Evolutionary conservation across 2,797 vertebrate genomes (phyloP), one percentile per base, ranked within the genome.

Genomic region (Manis javanica): DNA sequence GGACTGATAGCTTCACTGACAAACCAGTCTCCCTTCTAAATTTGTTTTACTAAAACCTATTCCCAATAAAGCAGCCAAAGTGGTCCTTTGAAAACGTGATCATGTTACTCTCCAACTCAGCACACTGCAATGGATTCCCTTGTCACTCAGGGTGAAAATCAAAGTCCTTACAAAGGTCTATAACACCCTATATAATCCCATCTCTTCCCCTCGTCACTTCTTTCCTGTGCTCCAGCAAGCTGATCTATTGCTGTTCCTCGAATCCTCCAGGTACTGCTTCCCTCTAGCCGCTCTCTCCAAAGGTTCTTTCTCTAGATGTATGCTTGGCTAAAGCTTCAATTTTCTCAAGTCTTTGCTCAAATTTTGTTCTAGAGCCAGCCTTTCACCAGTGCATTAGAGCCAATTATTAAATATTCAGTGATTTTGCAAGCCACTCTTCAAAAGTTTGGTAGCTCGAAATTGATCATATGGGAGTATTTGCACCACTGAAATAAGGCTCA

Each of bases 11-110:
- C 42, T 79, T 51, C 61, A 39, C 51, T 86, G 53, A 15, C 91
- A 86, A 34, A 74, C 19, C 12, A 34, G 31, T 69, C 13, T 78
- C 77, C 37, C 26, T 74, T 68, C 59, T 37, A 63, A 39, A 31
- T 49, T 87, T 94, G 66, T 84, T 79, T 66, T 94, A 14, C 51
- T 66, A 42, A 87, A 87, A 78, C 83, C 61, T 69, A 7, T 92
- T 91, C 15, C 71, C 13, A n/a, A 39, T 31, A 24, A 85, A 81
- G 66, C 23, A 91, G 31, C 18, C 88, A 68, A 74, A 79, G 14
- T 2, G 24, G 89, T 89, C n/a, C 42, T 89, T 88, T 42, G 78
- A 57, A 85, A 92, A 78, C 59, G 6, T 53, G 37, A 55, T 37
- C 19, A 63, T 64, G 49, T 42, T 23, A 23, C 8, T 88, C 19